A percentile compares a stretch with the other conserved stretches of the same genome.
phyloP scores from a whole-genome alignment of 2,113 vertebrate genomes.

The Psettodes erumei region DNA sequence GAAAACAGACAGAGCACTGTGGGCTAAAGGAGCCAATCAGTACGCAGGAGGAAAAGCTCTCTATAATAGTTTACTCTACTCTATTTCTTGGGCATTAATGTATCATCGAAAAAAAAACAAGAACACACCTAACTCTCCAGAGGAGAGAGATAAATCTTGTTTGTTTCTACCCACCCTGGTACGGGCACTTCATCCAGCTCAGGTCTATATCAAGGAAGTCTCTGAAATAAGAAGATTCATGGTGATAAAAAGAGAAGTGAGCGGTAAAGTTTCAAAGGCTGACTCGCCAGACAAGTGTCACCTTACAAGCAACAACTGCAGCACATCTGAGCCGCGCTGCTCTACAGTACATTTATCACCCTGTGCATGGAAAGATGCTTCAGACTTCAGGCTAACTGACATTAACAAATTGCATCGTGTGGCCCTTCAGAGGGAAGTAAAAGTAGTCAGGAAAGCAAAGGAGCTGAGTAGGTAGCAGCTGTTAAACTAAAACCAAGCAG shows the following conservation, averaged over 20 bases:
- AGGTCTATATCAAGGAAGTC: constrained; percentile 12
- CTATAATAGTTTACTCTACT: too few relatives aligned
- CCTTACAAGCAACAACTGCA: constrained; percentile 6
- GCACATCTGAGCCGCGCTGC: neutral
- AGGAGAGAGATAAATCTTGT: neutral
- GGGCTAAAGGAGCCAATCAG: neutral
- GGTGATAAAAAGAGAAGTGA: constrained; percentile 1
- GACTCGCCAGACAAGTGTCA: neutral
- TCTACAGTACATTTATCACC: neutral
- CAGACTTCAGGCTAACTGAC: neutral
- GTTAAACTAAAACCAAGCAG: neutral
- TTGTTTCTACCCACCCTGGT: neutral
- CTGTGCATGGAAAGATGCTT: neutral
- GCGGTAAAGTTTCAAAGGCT: neutral
- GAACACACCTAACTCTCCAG: neutral
- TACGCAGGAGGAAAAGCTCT: neutral
- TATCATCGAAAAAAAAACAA: neutral
- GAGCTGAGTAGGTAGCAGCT: constrained; percentile 15
- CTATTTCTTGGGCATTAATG: neutral
- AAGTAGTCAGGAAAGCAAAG: constrained; percentile 34
- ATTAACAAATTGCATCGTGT: constrained; percentile 1
- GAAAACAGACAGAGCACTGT: constrained; percentile 2
- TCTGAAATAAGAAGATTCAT: constrained; percentile 33
- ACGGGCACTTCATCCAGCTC: constrained; percentile 22
- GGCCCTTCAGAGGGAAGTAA: constrained; percentile 35